A percentile compares a stretch with the other conserved stretches of the same genome.
phyloP scores from a whole-genome alignment of 2,797 vertebrate genomes.

The Scleropages formosus region DNA sequence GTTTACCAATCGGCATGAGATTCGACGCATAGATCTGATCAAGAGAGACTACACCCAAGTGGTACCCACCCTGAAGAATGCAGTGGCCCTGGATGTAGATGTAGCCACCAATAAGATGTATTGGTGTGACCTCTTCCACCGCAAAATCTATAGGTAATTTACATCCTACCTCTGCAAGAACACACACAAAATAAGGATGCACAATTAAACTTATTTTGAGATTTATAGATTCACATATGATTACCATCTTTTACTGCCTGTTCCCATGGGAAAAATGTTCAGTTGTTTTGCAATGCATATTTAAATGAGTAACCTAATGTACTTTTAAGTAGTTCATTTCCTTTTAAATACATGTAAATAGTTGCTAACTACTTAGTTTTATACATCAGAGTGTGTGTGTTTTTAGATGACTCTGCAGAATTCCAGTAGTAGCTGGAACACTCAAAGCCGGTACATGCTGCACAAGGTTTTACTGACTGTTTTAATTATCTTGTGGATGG shows the following conservation, averaged over 20 bases:
- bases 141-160: conserved; percentile 90
- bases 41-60: conserved; percentile 88
- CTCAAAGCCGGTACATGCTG: neutral
- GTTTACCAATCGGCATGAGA: conserved; percentile 96
- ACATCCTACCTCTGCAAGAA: neutral
- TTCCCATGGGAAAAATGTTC: conserved; percentile 11
- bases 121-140: conserved; percentile 94
- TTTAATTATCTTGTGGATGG: conserved; percentile 22
- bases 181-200: too few species aligned
- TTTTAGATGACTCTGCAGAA: neutral
- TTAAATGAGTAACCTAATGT: neutral
- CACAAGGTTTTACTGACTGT: neutral
- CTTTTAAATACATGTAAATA: conserved; percentile 7
- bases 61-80: conserved; percentile 92
- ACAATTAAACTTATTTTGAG: too few species aligned
- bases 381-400: neutral
- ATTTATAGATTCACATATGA: conserved; percentile 27
- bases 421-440: neutral
- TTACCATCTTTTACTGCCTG: conserved; percentile 35
- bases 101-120: conserved; percentile 93
- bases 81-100: conserved; percentile 91
- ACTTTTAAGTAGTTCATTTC: neutral
- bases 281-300: neutral
- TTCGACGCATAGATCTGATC: conserved; percentile 87
- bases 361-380: neutral